These are phyloP conservation scores for Serranus cabrilla DNA, from an alignment of 2,797 vertebrate species.

Conservation along the genomic window DNA sequence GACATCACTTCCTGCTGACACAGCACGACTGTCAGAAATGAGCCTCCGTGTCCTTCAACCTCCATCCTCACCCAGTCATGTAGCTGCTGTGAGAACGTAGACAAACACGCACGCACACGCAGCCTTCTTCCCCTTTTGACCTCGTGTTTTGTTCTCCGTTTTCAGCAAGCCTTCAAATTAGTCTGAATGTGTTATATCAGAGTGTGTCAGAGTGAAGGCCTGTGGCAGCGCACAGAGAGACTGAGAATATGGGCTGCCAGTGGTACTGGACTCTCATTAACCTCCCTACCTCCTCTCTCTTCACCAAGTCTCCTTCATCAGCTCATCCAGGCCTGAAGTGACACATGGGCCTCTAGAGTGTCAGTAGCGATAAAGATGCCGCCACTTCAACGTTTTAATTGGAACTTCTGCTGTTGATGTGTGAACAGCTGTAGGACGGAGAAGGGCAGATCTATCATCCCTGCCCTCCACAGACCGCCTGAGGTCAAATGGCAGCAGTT, in stretches of 20 bases:
- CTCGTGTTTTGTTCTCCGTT: conserved; percentile 70
- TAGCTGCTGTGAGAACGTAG: conserved; percentile 61
- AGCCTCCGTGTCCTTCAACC: conserved; percentile 63
- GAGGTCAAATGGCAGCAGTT: conserved; percentile 83
- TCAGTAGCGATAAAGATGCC: conserved; percentile 84
- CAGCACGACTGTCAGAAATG: conserved; percentile 75
- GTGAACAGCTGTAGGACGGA: conserved; percentile 87
- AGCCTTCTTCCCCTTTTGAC: conserved; percentile 61
- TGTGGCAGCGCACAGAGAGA: conserved; percentile 56
- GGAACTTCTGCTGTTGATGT: conserved; percentile 85
- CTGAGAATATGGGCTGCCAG: conserved; percentile 69
- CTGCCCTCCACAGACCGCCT: conserved; percentile 75
- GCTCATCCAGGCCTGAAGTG: conserved; percentile 81
- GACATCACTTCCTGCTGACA: conserved; percentile 81
- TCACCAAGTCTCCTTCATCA: conserved; percentile 80
- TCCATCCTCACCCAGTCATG: conserved; percentile 55
- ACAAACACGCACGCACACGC: conserved; percentile 18
- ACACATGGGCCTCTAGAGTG: conserved; percentile 81
- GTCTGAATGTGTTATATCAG: conserved; percentile 71
- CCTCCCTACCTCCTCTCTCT: conserved; percentile 76
- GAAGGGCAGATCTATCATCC: conserved; percentile 86
- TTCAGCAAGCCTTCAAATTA: conserved; percentile 69
- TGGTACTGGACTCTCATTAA: conserved; percentile 83
- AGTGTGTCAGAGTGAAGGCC: conserved; percentile 58
- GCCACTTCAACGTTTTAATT: conserved; percentile 86